phyloP scores from a whole-genome alignment of 2,113 vertebrate genomes.

The Holacanthus passer region DNA sequence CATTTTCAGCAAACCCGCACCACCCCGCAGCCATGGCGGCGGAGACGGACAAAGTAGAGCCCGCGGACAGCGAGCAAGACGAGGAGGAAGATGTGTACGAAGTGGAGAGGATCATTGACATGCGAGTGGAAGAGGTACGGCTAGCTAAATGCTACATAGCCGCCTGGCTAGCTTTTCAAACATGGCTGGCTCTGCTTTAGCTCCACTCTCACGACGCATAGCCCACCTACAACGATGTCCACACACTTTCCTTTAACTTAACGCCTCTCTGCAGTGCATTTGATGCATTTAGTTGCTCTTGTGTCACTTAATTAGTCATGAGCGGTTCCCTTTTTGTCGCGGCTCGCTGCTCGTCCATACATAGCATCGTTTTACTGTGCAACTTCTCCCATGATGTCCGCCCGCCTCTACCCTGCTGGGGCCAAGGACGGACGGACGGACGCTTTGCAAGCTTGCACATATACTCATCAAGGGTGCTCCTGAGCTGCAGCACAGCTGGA shows the following conservation, averaged over 20 bases:
- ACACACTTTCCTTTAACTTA: not conserved
- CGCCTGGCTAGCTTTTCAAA: slow-evolving; percentile 48
- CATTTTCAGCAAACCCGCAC: not conserved
- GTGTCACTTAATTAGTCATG: not conserved
- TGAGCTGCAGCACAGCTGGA: not conserved
- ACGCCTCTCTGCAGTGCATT: accelerated
- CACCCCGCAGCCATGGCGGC: slow-evolving; percentile 59
- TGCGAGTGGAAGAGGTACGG: slow-evolving; percentile 90
- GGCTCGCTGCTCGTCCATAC: not conserved
- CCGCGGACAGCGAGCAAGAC: slow-evolving; percentile 86
- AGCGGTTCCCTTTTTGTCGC: not conserved
- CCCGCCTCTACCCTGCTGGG: slow-evolving; percentile 56
- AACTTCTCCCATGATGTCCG: slow-evolving; percentile 69
- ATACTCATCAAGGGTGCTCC: not conserved
- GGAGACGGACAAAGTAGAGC: slow-evolving; percentile 75
- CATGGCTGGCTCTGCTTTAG: slow-evolving; percentile 49
- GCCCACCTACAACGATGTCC: not conserved
- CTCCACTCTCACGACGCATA: slow-evolving; percentile 39
- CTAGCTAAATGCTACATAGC: slow-evolving; percentile 44
- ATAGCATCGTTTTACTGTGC: slow-evolving; percentile 15
- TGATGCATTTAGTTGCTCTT: not conserved
- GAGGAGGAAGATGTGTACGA: slow-evolving; percentile 93
- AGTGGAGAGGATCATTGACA: slow-evolving; percentile 96
- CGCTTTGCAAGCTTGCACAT: slow-evolving; percentile 19
- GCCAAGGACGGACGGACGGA: slow-evolving; percentile 70